Percentiles rank a stretch among this genome's conserved stretches.
Conservation (phyloP, 2,797 vertebrate genomes). For the Fratercula arctica region DNA sequence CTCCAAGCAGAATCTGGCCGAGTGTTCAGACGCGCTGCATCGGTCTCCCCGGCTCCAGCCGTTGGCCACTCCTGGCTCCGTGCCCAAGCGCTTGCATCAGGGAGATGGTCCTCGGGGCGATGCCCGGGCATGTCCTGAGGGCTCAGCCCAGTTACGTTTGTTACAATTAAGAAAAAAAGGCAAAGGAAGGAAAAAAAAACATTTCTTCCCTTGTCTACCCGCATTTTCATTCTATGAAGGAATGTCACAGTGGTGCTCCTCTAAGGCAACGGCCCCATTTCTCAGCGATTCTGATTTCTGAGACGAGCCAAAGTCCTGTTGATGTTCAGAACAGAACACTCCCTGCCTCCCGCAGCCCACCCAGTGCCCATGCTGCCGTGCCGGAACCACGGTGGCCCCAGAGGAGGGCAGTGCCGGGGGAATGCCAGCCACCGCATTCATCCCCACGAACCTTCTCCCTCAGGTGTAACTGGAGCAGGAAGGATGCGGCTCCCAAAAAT, state of each 20-base stretch:
- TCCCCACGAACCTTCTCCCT: rapidly evolving
- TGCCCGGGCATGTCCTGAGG: rapidly evolving
- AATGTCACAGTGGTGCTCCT: too few relatives aligned
- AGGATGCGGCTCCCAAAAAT: not conserved
- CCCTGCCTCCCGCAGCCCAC: not conserved
- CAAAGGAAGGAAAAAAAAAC: not conserved
- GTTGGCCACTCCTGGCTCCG: not conserved
- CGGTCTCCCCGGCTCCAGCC: rapidly evolving
- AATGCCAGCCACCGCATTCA: not conserved
- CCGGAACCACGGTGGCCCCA: rapidly evolving
- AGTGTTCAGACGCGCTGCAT: rapidly evolving
- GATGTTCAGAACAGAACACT: rapidly evolving
- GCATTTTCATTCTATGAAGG: not conserved
- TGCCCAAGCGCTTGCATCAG: not conserved
- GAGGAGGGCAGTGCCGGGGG: not conserved
- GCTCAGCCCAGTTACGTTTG: not conserved
- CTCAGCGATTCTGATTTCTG: rapidly evolving
- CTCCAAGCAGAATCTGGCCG: not conserved
- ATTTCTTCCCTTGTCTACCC: rapidly evolving
- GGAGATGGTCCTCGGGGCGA: not conserved
- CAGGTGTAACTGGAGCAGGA: not conserved
- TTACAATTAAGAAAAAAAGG: not conserved
- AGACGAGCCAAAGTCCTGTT: rapidly evolving
- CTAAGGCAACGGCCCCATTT: rapidly evolving
- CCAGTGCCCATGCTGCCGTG: rapidly evolving